Base-by-base conservation (phyloP, 2,113 vertebrate genomes). In the Cyrtonyx montezumae region DNA sequence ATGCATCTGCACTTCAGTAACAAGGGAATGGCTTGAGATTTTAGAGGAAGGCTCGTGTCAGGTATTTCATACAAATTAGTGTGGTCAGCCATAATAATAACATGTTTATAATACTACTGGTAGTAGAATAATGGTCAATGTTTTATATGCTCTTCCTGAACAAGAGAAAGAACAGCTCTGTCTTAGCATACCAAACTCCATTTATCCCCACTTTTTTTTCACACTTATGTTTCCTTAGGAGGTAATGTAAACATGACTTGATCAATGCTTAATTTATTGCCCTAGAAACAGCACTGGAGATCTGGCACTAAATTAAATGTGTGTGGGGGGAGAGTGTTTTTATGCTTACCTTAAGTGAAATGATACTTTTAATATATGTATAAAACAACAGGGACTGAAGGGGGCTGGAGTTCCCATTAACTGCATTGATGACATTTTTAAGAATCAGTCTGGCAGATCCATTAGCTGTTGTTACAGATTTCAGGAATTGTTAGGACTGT, bases 321-420 rank as follows among this genome's bases (percentile, higher is more conserved):
- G 65, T 96, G 68, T 90, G 23, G 43, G 94, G 45, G 36, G 14
- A 80, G 32, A 62, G 67, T 16, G 73, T 36, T 96, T 97, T 96
- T 94, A 80, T 90, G n/a, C 82, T 96, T 85, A 90, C 63, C 77
- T 70, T 21, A 32, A 95, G 88, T 83, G 85, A 96, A 96, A 95
- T 58, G 67, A 79, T 90, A 61, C 53, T 75, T 95, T 82, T 58
- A 96, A 85, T 94, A 34, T n/a, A 59, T 21, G 28, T 70, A 82
- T 74, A 71, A 95, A 97, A 78, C 90, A 96, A 96, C 92, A 93
- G 81, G 73, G 94, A 95, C 84, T 89, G 43, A 53, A 91, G 58
- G 14, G 21, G 14, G 21, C 94, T 97, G 97, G 84, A 85, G 70
- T 97, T 97, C 87, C 87, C 93, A 97, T 98, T 96, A 97, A 91